Evolutionary conservation across 2,888 invertebrate species (phyloP).

Genomic region (Drepana falcataria): DNA sequence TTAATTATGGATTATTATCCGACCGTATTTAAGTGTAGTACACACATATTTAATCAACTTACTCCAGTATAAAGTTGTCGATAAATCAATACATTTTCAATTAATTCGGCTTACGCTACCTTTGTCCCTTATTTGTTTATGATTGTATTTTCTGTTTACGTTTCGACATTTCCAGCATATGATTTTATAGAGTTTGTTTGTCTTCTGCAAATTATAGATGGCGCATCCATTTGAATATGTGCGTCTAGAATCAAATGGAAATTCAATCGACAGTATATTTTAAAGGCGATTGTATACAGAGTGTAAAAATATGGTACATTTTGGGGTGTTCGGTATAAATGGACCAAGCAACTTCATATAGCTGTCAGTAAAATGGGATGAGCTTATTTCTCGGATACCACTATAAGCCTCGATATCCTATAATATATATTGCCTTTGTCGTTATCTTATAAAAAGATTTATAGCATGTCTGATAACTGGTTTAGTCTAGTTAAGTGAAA

Average conservation of each 20-base stretch:
- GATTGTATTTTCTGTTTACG: slow-evolving; percentile 15
- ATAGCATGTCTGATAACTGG: too few species aligned
- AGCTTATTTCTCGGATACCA: too few species aligned
- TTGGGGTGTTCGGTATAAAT: too few species aligned
- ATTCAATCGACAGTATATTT: too few species aligned
- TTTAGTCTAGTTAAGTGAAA: too few species aligned
- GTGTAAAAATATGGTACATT: too few species aligned
- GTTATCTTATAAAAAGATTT: too few species aligned
- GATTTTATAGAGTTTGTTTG: slow-evolving; percentile 4
- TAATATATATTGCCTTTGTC: too few species aligned
- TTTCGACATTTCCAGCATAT: slow-evolving; percentile 1
- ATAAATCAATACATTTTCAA: slow-evolving; percentile 27
- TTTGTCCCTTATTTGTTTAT: slow-evolving; percentile 17
- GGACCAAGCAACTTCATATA: too few species aligned
- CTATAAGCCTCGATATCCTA: too few species aligned
- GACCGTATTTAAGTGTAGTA: slow-evolving; percentile 24
- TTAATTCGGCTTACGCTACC: slow-evolving; percentile 36
- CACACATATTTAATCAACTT: slow-evolving; percentile 5
- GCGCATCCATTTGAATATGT: background rate
- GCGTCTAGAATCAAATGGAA: background rate
- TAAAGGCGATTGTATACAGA: too few species aligned
- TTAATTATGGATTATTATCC: slow-evolving; percentile 53
- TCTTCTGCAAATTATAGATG: slow-evolving; percentile 3
- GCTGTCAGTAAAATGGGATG: too few species aligned
- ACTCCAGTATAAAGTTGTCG: slow-evolving; percentile 22